Percentiles rank a stretch among this genome's conserved stretches.
Evolutionary conservation across 2,797 vertebrate genomes (phyloP).

Genomic region (Ara ararauna): DNA sequence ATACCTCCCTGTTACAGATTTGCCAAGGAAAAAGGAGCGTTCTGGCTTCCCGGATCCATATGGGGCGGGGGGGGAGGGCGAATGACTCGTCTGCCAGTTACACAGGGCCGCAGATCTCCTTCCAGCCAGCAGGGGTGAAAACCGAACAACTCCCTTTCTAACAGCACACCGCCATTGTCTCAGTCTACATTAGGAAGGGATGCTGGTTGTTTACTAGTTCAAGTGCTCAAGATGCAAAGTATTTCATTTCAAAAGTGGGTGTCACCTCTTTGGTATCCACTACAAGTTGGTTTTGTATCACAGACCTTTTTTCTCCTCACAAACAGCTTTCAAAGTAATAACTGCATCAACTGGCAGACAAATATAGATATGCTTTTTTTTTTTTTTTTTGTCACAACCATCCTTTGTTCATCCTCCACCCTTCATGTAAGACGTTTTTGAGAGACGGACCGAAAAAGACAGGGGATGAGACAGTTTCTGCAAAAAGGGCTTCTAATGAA

Average conservation of each 20-base stretch:
- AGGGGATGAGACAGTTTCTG: neutral
- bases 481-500: neutral
- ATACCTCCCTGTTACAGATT: neutral
- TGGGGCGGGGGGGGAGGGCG: neutral
- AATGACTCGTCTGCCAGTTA: neutral
- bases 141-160: neutral
- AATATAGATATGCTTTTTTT: neutral
- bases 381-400: neutral
- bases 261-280: neutral
- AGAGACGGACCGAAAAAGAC: neutral
- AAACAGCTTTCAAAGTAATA: conserved; percentile 27
- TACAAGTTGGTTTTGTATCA: neutral
- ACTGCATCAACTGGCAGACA: neutral
- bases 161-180: neutral
- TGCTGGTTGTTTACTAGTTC: neutral
- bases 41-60: neutral
- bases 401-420: neutral
- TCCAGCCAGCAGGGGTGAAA: neutral
- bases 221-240: neutral
- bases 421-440: neutral
- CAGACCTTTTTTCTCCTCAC: neutral
- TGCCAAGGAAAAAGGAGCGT: neutral
- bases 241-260: neutral
- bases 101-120: neutral
- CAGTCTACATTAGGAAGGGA: neutral